Evolutionary conservation across 2,888 invertebrate species (phyloP), one percentile per base, ranked within the genome.

Genomic region (Eupithecia centaureata): DNA sequence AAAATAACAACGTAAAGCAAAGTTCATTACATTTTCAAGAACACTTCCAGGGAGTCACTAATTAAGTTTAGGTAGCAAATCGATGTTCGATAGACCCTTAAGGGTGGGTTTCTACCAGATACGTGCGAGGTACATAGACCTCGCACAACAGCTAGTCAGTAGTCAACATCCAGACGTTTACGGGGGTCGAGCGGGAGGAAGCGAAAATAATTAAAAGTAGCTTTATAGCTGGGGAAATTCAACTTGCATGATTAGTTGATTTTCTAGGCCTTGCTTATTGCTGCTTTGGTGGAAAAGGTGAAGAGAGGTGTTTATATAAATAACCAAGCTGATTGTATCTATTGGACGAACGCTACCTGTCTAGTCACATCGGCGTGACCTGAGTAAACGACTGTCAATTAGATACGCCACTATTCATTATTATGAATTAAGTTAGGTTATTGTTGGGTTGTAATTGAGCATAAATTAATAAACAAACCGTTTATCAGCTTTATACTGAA

Each of bases 21-120:
- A 56, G 18, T 54, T 30, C 7, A 30, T 56, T 30, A 54, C 54
- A 18, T 32, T 51, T 56, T 56, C 61, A 10, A 30, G 61, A 56
- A 22, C 56, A 18, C 18, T 32, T 15, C 8, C 28, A 54, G 5
- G 15, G 12, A 25, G 13, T 22, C 5, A 25, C 13, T 25, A 32
- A 56, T 56, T 56, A 32, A 32, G 56, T 56, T 56, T 12, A 5
- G 56, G 28, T 28, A 25, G 13, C 13, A 51, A 25, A 51, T 51
- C 51, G 51, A 51, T 51, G 51, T 22, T 51, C 51, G 12, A 25
- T 10, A 42, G 42, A 42, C 42, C 42, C 18, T 42, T 42, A 42
- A 42, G 42, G 42, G 42, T 18, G 7, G 8, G 42, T 42, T 18
- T 18, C 18, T 42, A 18, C 42, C 18, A 8, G 42, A 42, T 8